A percentile compares a stretch with the other conserved stretches of the same genome.
phyloP scores from a whole-genome alignment of 2,113 vertebrate genomes.

The Prolemur simus region DNA sequence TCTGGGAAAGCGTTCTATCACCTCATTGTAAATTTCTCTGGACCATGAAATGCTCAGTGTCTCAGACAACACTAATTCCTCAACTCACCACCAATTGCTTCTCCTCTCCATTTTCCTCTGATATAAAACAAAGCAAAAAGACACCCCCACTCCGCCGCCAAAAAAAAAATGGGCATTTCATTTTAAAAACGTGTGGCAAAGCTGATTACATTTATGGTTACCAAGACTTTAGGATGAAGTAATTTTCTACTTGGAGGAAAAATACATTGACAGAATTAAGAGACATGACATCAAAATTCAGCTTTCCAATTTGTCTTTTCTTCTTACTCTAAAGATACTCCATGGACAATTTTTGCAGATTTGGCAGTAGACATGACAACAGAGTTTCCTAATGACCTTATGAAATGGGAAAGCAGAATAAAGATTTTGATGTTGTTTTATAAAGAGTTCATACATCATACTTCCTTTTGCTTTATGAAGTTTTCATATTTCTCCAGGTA shows the following conservation, averaged over 20 bases:
- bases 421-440: conserved; percentile 14
- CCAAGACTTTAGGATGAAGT: conserved; percentile 10
- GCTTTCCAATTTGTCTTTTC: neutral
- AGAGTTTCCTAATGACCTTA: conserved; percentile 13
- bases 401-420: neutral
- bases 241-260: conserved; percentile 45
- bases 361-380: neutral
- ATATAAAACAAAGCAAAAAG: neutral
- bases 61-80: neutral
- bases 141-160: neutral
- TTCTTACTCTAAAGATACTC: neutral
- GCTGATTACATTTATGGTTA: neutral
- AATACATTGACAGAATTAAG: conserved; percentile 35
- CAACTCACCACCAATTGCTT: neutral
- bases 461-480: neutral
- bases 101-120: neutral
- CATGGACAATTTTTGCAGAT: neutral
- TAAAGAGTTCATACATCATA: neutral
- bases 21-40: conserved; percentile 30
- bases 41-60: conserved; percentile 54
- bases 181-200: conserved; percentile 29
- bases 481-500: neutral
- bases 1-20: conserved; percentile 46
- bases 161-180: neutral
- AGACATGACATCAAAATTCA: conserved; percentile 32